Percentiles rank a stretch among this genome's conserved stretches.
Evolutionary conservation across 2,113 vertebrate genomes (phyloP).

Genomic region (Oncorhynchus clarkii): DNA sequence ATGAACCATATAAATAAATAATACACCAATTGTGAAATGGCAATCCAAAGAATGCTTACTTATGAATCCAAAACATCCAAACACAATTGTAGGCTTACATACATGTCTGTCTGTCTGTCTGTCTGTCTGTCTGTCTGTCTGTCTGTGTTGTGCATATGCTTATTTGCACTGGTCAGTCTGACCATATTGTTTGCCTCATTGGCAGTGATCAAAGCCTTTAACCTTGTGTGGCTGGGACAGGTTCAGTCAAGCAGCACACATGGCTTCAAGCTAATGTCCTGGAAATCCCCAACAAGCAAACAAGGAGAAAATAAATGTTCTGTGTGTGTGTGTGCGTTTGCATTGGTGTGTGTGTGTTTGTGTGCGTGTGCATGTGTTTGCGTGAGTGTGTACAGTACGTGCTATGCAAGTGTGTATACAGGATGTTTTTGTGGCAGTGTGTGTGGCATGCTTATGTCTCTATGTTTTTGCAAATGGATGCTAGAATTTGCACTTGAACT

Average conservation of each 20-base stretch:
- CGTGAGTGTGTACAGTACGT: background rate
- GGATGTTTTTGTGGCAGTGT: constrained; percentile 1
- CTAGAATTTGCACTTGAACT: constrained; percentile 4
- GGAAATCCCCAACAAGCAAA: constrained; percentile 55
- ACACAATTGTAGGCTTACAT: background rate
- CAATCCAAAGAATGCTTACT: background rate
- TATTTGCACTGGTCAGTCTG: background rate
- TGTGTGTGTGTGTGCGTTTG: background rate
- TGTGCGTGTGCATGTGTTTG: constrained; percentile 18
- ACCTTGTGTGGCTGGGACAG: constrained; percentile 22
- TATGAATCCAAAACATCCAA: too few relatives aligned
- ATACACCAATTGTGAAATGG: background rate
- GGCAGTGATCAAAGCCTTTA: constrained; percentile 43
- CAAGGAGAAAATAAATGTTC: constrained; percentile 31
- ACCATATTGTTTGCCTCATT: constrained; percentile 25
- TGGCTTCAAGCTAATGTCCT: constrained; percentile 57
- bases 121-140: background rate
- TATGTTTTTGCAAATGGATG: background rate
- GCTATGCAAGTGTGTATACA: background rate
- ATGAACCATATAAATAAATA: background rate
- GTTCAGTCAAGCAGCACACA: constrained; percentile 36
- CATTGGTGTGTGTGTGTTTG: background rate
- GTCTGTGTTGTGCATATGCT: constrained; percentile 17
- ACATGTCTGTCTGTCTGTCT: background rate
- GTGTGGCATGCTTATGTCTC: background rate